Evolutionary conservation across 1,140 invertebrate species (phyloP).

Genomic region (Asbolus verrucosus): DNA sequence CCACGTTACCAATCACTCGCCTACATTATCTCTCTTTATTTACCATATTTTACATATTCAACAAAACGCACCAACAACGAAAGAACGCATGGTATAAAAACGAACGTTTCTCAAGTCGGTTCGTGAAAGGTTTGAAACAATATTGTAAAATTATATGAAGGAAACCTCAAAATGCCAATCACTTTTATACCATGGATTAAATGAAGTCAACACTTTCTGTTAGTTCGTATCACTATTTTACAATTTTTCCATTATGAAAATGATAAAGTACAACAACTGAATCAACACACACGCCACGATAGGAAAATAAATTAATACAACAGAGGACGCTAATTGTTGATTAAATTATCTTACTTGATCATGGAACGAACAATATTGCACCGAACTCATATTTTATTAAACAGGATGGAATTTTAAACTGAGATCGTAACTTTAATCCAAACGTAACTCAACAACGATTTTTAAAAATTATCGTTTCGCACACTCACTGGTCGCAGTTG

Average conservation of each 20-base stretch:
- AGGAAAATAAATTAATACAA: slow-evolving; percentile 34
- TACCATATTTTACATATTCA: slow-evolving; percentile 47
- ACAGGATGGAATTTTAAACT: slow-evolving; percentile 21
- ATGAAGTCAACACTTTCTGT: slow-evolving; percentile 39
- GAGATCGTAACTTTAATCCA: slow-evolving; percentile 37
- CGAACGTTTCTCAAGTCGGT: slow-evolving; percentile 13
- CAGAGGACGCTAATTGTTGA: slow-evolving; percentile 26
- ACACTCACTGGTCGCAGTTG: slow-evolving; percentile 59
- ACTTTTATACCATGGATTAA: slow-evolving; percentile 40
- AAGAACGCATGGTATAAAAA: slow-evolving; percentile 38
- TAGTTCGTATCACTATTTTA: slow-evolving; percentile 49
- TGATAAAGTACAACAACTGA: slow-evolving; percentile 16
- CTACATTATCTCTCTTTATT: slow-evolving; percentile 15
- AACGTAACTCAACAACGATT: slow-evolving; percentile 56
- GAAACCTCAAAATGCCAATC: slow-evolving; percentile 35
- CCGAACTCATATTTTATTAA: slow-evolving; percentile 46
- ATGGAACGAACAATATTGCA: slow-evolving; percentile 54
- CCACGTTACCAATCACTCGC: slow-evolving; percentile 8
- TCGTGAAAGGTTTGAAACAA: slow-evolving; percentile 31
- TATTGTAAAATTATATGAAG: slow-evolving; percentile 41
- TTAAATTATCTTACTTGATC: slow-evolving; percentile 4
- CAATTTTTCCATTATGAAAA: slow-evolving; percentile 1
- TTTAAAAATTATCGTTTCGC: slow-evolving; percentile 40
- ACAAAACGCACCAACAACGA: slow-evolving; percentile 50
- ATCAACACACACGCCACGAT: slow-evolving; percentile 18